Conservation (phyloP, 1,140 invertebrate genomes). For the Hycleus cichorii region DNA sequence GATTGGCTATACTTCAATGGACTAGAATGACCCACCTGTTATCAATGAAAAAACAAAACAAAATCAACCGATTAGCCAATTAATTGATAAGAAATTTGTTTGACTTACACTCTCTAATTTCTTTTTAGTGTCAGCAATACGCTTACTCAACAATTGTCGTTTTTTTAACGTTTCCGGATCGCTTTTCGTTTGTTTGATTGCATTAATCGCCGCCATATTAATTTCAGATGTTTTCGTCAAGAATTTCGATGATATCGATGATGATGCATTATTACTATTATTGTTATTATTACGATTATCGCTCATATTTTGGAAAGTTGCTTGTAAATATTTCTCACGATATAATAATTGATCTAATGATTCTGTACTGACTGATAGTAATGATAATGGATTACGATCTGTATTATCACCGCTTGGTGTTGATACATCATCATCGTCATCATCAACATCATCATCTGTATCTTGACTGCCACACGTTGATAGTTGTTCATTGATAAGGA, state of each 20-base stretch:
- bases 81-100: conserved; percentile 1
- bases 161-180: conserved; percentile 63
- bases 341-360: conserved; percentile 60
- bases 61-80: conserved; percentile 60
- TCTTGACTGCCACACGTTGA: conserved; percentile 66
- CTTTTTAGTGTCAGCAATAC: conserved; percentile 79
- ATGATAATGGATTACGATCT: conserved; percentile 54
- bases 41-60: conserved; percentile 32
- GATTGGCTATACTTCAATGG: conserved; percentile 76
- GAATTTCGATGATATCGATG: conserved; percentile 36
- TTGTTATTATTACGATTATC: conserved; percentile 33
- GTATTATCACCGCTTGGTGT: conserved; percentile 68
- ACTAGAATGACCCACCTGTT: conserved; percentile 64
- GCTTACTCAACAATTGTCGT: conserved; percentile 72
- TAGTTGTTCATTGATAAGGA: conserved; percentile 42
- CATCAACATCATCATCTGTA: conserved; percentile 71
- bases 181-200: conserved; percentile 47
- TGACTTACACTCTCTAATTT: conserved; percentile 79
- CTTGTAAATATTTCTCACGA: conserved; percentile 67
- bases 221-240: conserved; percentile 39
- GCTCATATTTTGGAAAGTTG: conserved; percentile 68
- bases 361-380: conserved; percentile 64
- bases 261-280: conserved; percentile 4
- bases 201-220: conserved; percentile 49
- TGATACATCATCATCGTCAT: conserved; percentile 50